Conservation (phyloP, 1,140 invertebrate species). For the Akabosia matsudoensis region DNA sequence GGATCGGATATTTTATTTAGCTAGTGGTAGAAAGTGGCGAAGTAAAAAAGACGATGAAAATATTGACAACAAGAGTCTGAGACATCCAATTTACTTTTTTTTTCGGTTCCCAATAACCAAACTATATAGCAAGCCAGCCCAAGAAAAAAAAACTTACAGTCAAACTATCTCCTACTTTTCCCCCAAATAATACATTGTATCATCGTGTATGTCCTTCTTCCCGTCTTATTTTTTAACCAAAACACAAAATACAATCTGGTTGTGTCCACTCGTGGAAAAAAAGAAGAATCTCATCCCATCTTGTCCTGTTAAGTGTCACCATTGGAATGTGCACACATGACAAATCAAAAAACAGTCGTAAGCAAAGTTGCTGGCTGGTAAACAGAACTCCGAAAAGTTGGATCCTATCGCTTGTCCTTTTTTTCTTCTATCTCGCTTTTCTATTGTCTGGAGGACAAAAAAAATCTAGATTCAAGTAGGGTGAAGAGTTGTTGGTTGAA, state of each 20-base stretch:
- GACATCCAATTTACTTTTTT: not conserved
- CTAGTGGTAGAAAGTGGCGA: not conserved
- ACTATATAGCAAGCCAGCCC: conserved; percentile 1
- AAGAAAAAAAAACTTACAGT: conserved; percentile 15
- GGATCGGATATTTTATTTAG: conserved; percentile 10
- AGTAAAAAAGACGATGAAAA: not conserved
- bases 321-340: conserved; percentile 20
- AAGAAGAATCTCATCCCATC: conserved; percentile 23
- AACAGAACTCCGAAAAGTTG: too few relatives aligned
- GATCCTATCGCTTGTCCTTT: too few relatives aligned
- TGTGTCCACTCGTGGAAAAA: conserved; percentile 17
- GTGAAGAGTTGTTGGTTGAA: not conserved
- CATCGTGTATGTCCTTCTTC: not conserved
- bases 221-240: not conserved
- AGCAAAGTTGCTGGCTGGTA: not conserved
- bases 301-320: conserved; percentile 23
- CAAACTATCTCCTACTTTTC: not conserved
- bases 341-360: conserved; percentile 20
- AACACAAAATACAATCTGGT: conserved; percentile 14
- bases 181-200: too few relatives aligned
- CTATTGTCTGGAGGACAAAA: not conserved
- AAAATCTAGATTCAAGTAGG: too few relatives aligned
- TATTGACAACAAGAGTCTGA: not conserved
- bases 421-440: too few relatives aligned
- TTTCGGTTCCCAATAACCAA: conserved; percentile 7